Percentiles rank a stretch among this genome's conserved stretches.
Evolutionary conservation across 2,888 invertebrate species (phyloP).

Genomic region (Rotaria macrura): DNA sequence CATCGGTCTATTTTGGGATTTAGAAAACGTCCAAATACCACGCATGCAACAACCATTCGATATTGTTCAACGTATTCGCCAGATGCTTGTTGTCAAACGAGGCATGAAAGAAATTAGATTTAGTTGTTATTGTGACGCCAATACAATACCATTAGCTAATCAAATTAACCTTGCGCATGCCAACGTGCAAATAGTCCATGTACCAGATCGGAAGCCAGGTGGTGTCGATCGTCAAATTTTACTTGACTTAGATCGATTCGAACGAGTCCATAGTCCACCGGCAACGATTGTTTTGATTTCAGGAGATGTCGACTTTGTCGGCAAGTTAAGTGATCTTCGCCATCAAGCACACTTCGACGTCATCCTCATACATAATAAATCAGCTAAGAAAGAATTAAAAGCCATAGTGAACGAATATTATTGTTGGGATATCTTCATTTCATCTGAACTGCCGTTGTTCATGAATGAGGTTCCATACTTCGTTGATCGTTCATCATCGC

Average conservation of each 20-base stretch:
- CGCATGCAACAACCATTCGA: neutral
- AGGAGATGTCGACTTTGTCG: neutral
- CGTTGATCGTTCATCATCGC: too few relatives aligned
- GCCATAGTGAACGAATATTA: neutral
- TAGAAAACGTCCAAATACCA: neutral
- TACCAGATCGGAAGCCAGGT: neutral
- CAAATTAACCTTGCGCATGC: neutral
- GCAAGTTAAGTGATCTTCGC: neutral
- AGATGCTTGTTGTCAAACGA: neutral
- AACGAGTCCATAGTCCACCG: neutral
- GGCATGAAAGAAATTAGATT: neutral
- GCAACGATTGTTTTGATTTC: neutral
- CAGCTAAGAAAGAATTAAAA: neutral
- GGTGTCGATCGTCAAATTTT: neutral
- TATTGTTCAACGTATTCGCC: neutral
- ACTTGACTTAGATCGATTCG: neutral
- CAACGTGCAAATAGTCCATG: neutral
- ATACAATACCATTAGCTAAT: neutral
- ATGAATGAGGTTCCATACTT: too few relatives aligned
- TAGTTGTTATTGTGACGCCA: neutral
- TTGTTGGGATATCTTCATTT: too few relatives aligned
- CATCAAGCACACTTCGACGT: neutral
- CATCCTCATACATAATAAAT: neutral
- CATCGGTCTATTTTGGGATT: neutral
- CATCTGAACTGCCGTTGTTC: too few relatives aligned